Conservation (phyloP, 2,113 vertebrate genomes). For the Bostrychus sinensis region DNA sequence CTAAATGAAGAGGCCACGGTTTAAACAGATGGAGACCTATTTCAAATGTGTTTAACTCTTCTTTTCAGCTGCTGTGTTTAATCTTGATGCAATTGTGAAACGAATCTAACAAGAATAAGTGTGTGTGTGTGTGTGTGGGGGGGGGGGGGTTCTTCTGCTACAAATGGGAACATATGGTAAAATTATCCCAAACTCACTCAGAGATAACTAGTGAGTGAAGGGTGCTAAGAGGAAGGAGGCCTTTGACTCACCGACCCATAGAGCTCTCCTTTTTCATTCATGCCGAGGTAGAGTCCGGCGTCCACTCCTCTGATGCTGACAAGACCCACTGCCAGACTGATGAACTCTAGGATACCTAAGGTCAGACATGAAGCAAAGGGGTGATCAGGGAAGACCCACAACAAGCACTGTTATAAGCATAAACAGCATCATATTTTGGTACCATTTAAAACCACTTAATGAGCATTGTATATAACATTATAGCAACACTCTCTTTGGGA, state of each 20-base stretch:
- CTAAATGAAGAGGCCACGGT: slow-evolving; percentile 53
- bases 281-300: slow-evolving; percentile 95
- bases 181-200: background rate
- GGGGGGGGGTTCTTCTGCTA: too few species aligned
- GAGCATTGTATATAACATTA: background rate
- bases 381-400: slow-evolving; percentile 30
- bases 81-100: background rate
- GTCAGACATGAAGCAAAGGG: slow-evolving; percentile 44
- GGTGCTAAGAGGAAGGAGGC: slow-evolving; percentile 22
- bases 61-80: background rate
- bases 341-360: slow-evolving; percentile 98
- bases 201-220: slow-evolving; percentile 4
- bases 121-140: too few species aligned
- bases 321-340: slow-evolving; percentile 97
- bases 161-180: too few species aligned
- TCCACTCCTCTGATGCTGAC: slow-evolving; percentile 99
- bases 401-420: background rate
- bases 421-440: background rate
- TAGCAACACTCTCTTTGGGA: slow-evolving; percentile 30
- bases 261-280: slow-evolving; percentile 98
- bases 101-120: too few species aligned
- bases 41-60: background rate
- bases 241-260: slow-evolving; percentile 96
- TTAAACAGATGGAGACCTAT: slow-evolving; percentile 15
- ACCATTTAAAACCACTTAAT: background rate